Percentiles rank a stretch among this genome's conserved stretches.
Conservation (phyloP, 2,113 vertebrate genomes). For the Silurus meridionalis region DNA sequence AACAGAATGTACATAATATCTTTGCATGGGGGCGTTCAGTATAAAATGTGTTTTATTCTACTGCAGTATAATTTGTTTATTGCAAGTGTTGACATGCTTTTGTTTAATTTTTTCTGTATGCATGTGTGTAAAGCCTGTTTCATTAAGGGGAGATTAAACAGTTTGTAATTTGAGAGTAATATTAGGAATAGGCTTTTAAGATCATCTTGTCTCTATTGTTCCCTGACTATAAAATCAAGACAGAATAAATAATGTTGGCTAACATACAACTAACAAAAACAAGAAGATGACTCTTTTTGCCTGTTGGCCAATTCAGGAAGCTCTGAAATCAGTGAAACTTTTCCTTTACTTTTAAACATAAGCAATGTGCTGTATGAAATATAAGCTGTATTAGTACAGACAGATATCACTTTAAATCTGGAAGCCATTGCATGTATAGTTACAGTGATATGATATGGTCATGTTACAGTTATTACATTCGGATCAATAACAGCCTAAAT, state of each 20-base stretch:
- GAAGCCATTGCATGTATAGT: background rate
- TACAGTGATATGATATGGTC: background rate
- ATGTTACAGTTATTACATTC: background rate
- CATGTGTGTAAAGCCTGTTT: background rate
- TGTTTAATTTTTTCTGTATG: conserved; percentile 17
- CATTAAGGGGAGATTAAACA: background rate
- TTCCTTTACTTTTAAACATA: background rate
- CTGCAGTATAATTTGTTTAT: conserved; percentile 27
- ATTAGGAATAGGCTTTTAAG: background rate
- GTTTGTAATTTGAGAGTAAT: background rate
- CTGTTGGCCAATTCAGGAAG: background rate
- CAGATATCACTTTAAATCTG: background rate
- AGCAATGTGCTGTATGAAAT: background rate
- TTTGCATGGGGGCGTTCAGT: conserved; percentile 55
- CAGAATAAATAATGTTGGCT: background rate
- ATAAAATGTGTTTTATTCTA: conserved; percentile 55
- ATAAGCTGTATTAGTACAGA: background rate
- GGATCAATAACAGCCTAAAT: background rate
- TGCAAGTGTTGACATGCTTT: conserved; percentile 28
- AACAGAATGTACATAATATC: conserved; percentile 38
- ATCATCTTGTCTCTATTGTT: background rate
- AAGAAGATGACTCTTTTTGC: background rate
- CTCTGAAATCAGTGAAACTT: background rate
- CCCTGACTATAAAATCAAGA: background rate
- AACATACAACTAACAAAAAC: background rate